These are phyloP conservation scores for Euglossa dilemma DNA, from an alignment of 1,140 invertebrate genomes.

Conservation along the genomic window DNA sequence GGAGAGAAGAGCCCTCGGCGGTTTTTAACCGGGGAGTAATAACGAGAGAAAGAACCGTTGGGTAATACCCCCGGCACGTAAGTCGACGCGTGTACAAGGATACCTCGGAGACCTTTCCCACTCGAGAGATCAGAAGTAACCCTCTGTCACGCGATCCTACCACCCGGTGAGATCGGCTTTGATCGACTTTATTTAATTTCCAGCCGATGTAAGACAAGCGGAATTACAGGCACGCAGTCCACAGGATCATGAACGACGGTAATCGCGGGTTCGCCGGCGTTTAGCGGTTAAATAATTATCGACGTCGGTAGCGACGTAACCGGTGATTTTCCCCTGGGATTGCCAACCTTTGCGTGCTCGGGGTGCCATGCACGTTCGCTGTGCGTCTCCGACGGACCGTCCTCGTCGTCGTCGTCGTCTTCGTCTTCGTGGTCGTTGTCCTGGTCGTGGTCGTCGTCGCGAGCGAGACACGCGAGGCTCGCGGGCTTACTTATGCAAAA, in stretches of 20 bases:
- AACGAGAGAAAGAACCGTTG: background rate
- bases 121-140: background rate
- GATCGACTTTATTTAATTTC: background rate
- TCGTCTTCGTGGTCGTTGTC: slow-evolving; percentile 22
- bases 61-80: background rate
- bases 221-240: background rate
- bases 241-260: slow-evolving; percentile 28
- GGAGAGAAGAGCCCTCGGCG: background rate
- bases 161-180: background rate
- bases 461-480: slow-evolving; percentile 53
- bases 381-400: slow-evolving; percentile 38
- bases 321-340: slow-evolving; percentile 48
- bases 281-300: slow-evolving; percentile 64
- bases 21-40: background rate
- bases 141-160: background rate
- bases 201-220: background rate
- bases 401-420: slow-evolving; percentile 19
- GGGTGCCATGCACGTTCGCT: slow-evolving; percentile 23
- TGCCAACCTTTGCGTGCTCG: slow-evolving; percentile 56
- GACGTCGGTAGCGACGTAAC: slow-evolving; percentile 43
- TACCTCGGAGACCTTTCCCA: background rate
- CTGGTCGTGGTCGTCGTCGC: slow-evolving; percentile 34
- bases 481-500: slow-evolving; percentile 73
- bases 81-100: background rate
- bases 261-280: slow-evolving; percentile 26